A percentile compares a stretch with the other conserved stretches of the same genome.
These are phyloP conservation scores for Aphelenchoides avenae DNA, from an alignment of 1,140 invertebrate species.

Conservation along the genomic window DNA sequence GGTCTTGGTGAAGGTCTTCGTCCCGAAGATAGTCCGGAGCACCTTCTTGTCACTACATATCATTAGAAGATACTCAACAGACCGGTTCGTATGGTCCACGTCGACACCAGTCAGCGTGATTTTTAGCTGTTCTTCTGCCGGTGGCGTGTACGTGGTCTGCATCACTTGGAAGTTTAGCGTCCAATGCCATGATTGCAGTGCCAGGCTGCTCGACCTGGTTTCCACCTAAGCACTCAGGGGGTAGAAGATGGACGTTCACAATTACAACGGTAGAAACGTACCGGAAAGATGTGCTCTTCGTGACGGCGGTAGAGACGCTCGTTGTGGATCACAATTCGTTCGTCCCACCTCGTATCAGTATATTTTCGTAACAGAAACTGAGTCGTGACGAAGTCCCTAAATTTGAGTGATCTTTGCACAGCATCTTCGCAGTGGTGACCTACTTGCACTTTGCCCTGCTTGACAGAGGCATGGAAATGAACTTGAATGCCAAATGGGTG, in stretches of 20 bases:
- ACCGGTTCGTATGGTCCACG: slow-evolving; percentile 60
- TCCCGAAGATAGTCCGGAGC: slow-evolving; percentile 59
- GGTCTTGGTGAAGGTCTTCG: slow-evolving; percentile 62
- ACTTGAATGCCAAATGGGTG: slow-evolving; percentile 62
- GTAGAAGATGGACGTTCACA: not conserved
- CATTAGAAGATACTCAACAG: slow-evolving; percentile 61
- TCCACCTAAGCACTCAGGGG: slow-evolving; percentile 57
- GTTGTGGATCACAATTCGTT: slow-evolving; percentile 57
- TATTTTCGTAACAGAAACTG: slow-evolving; percentile 62
- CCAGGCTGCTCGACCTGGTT: slow-evolving; percentile 60
- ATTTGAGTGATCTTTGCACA: slow-evolving; percentile 8
- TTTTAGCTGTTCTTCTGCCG: slow-evolving; percentile 52
- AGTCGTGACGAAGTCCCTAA: slow-evolving; percentile 59
- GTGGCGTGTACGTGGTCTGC: slow-evolving; percentile 5
- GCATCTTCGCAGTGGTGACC: slow-evolving; percentile 14
- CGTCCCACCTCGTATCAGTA: slow-evolving; percentile 62
- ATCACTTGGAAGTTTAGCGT: slow-evolving; percentile 60
- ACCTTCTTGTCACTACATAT: slow-evolving; percentile 60
- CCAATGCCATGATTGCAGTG: slow-evolving; percentile 62
- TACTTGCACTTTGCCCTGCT: slow-evolving; percentile 42
- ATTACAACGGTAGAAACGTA: slow-evolving; percentile 5
- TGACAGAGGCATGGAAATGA: slow-evolving; percentile 60
- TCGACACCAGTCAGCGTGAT: slow-evolving; percentile 60
- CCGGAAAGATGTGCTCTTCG: slow-evolving; percentile 27
- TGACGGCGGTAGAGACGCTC: slow-evolving; percentile 26